Evolutionary conservation across 2,888 invertebrate species (phyloP).

Genomic region (Ellobium chinense): DNA sequence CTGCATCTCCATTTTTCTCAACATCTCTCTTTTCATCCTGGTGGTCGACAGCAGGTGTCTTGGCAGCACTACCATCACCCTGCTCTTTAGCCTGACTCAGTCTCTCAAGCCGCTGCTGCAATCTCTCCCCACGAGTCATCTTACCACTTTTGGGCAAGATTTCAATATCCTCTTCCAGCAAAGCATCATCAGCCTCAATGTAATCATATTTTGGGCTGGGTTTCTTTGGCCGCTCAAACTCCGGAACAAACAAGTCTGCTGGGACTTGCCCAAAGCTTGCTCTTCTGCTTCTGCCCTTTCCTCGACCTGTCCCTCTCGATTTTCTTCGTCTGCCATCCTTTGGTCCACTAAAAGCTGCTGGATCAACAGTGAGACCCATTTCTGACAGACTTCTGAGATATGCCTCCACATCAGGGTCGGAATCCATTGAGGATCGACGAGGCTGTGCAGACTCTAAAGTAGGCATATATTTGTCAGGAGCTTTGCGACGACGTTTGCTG

Average conservation of each 20-base stretch:
- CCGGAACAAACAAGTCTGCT: not conserved
- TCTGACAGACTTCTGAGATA: constrained; percentile 19
- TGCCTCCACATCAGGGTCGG: constrained; percentile 33
- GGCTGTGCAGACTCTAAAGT: not conserved
- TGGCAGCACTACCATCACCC: not conserved
- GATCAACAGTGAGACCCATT: constrained; percentile 36
- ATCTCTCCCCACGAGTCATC: constrained; percentile 26
- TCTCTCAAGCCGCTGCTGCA: constrained; percentile 34
- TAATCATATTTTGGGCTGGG: constrained; percentile 31
- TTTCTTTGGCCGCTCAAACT: not conserved
- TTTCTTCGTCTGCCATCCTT: not conserved
- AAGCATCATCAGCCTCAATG: constrained; percentile 21
- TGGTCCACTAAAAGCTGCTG: constrained; percentile 17
- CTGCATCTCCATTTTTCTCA: not conserved
- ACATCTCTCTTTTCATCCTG: not conserved
- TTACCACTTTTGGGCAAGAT: constrained; percentile 31
- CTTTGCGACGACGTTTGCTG: not conserved
- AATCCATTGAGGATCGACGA: not conserved
- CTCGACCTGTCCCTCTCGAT: not conserved
- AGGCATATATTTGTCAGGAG: not conserved
- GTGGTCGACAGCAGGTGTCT: not conserved
- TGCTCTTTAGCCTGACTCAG: constrained; percentile 8
- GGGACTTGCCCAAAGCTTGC: not conserved
- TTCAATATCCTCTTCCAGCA: constrained; percentile 15
- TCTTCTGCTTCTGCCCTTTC: not conserved